Evolutionary conservation across 2,888 invertebrate genomes (phyloP).

Genomic region (Papilio demoleus): DNA sequence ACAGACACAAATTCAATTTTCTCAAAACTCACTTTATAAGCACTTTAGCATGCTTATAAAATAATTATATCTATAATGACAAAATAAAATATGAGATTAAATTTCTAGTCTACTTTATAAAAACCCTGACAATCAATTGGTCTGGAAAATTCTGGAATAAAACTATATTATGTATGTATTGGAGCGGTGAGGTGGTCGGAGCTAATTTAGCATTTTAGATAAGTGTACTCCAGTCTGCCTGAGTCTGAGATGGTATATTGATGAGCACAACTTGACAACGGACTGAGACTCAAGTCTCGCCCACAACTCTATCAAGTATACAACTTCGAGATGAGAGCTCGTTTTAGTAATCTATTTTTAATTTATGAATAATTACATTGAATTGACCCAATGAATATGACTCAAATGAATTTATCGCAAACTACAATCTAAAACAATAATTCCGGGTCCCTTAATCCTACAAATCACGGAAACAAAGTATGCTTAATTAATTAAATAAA

Average conservation of each 20-base stretch:
- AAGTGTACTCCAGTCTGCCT: slow-evolving; percentile 9
- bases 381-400: background rate
- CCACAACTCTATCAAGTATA: background rate
- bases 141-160: background rate
- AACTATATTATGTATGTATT: background rate
- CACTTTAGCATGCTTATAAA: background rate
- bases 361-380: background rate
- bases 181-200: slow-evolving; percentile 1
- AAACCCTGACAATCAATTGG: too few species aligned
- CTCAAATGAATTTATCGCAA: background rate
- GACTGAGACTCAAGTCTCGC: background rate
- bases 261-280: slow-evolving; percentile 33
- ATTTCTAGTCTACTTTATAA: background rate
- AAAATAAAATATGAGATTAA: background rate
- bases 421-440: too few species aligned
- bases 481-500: too few species aligned
- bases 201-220: slow-evolving; percentile 31
- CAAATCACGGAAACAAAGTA: too few species aligned
- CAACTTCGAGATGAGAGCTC: background rate
- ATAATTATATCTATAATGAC: background rate
- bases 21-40: background rate
- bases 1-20: too few species aligned
- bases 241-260: slow-evolving; percentile 33
- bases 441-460: too few species aligned
- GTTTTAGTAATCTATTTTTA: background rate